Evolutionary conservation across 1,140 invertebrate species (phyloP), one percentile per base, ranked within the genome.

Genomic region (Euwallacea fornicatus): DNA sequence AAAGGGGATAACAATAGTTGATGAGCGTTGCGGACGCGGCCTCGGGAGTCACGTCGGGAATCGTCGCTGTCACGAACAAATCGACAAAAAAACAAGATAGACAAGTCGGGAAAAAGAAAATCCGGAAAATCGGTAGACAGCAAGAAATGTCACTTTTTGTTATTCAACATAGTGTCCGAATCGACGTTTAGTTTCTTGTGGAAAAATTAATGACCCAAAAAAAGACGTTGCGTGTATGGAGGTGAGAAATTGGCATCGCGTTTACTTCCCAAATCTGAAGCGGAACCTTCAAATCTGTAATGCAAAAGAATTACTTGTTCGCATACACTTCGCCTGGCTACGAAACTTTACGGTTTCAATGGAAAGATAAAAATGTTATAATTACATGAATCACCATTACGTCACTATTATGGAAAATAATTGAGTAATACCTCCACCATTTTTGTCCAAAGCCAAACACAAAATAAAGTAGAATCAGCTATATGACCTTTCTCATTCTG

Each of bases 141-240:
- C 66, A 60, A 68, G 66, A 47, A 60, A 61, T 68, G 66, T 60
- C 66, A 16, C 66, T 59, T 68, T 68, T 68, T 60, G 66, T 68
- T 68, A 68, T 68, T 68, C 44, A 68, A 68, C 66, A 7, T 61
- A 47, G 66, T 68, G 56, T 68, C 56, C 42, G 44, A 60, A 60
- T 60, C 21, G 56, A 67, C 53, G 65, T 67, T 67, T 59, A 44
- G 54, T 58, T 56, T 67, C 55, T 67, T 67, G 65, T 44, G 11
- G 41, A 67, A 67, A 67, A 67, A 67, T 59, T 59, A 59, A 58
- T 67, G 55, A 67, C 42, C 55, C 55, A 42, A 67, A 54, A 61
- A 59, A 59, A 59, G 65, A 67, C 44, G 58, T 54, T 66, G 50
- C 63, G 15, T 66, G 63, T 66, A 13, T 55, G 8, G 50, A 55